Base-by-base conservation (phyloP, 2,888 invertebrate species). In the Zootermopsis nevadensis region DNA sequence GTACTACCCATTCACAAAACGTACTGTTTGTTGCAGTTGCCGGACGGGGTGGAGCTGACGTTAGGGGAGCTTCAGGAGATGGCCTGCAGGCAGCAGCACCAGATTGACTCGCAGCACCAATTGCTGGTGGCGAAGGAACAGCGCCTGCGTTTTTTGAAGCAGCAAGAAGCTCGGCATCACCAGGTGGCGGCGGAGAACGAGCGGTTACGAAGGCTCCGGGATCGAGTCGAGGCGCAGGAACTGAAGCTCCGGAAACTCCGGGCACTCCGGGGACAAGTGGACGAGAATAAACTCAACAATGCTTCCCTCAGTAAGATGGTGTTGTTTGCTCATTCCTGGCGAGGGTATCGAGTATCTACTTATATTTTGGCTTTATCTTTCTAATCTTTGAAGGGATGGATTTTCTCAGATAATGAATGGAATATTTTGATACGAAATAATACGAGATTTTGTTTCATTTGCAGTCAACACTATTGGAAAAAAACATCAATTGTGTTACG, bases 11-110 rank as follows among this genome's bases (percentile, higher is more conserved):
- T 48, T 48, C 48, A 12, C 48, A 48, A 48, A 48, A 19, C 48
- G 19, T 48, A 12, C 48, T 15, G 27, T 60, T 22, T 33, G 84
- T 93, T 93, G 86, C 92, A 96, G 96, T 94, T 96, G 95, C 95
- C 95, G 93, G 95, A 95, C 93, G 96, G 96, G 91, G 95, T 94
- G 93, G 94, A 94, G 95, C 93, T 96, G 93, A 96, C 96, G 90
- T 93, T 98, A 93, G 94, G 95, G 90, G 98, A 98, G 93, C 95
- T 98, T 92, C 97, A 98, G 93, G 97, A 97, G 90, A 98, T 98
- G 97, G 98, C 98, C 90, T 94, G 97, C 90, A 94, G 98, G 89
- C 99, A 99, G 93, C 98, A 98, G 92, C 96, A 97, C 91, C 98
- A 98, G 93, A 98, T 98, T 89, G 98, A 98, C 92, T 95, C 96